phyloP scores from a whole-genome alignment of 2,888 invertebrate genomes.

The Cataglyphis rosenhaueri region DNA sequence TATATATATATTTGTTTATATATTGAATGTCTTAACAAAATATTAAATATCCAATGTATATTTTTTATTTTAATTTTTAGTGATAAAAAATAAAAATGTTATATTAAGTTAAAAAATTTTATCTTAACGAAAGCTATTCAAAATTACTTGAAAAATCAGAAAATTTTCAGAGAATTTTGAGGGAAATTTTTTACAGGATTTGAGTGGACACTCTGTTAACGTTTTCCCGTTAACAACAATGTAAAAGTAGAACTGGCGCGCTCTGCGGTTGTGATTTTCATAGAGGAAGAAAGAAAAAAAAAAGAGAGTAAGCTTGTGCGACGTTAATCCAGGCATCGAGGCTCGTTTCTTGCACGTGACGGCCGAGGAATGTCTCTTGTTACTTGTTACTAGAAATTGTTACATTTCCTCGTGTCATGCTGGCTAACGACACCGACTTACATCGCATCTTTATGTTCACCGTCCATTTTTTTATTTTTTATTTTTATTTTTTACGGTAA shows the following conservation, averaged over 20 bases:
- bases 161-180: too few species aligned
- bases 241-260: neutral
- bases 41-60: too few species aligned
- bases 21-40: too few species aligned
- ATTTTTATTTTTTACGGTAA: neutral
- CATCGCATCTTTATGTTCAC: slow-evolving; percentile 46
- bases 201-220: too few species aligned
- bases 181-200: too few species aligned
- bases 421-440: slow-evolving; percentile 36
- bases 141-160: too few species aligned
- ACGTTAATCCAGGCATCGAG: neutral
- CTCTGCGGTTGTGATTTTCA: neutral
- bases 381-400: slow-evolving; percentile 38
- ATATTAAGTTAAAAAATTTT: too few species aligned
- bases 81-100: too few species aligned
- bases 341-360: neutral
- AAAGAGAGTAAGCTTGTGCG: neutral
- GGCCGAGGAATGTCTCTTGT: slow-evolving; percentile 25
- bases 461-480: slow-evolving; percentile 34
- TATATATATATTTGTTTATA: too few species aligned
- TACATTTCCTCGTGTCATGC: slow-evolving; percentile 46
- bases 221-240: neutral
- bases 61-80: too few species aligned
- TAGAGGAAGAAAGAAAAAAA: too few species aligned
- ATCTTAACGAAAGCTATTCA: too few species aligned